Base-by-base conservation (phyloP, 2,888 invertebrate species). In the Cyclophora punctaria region DNA sequence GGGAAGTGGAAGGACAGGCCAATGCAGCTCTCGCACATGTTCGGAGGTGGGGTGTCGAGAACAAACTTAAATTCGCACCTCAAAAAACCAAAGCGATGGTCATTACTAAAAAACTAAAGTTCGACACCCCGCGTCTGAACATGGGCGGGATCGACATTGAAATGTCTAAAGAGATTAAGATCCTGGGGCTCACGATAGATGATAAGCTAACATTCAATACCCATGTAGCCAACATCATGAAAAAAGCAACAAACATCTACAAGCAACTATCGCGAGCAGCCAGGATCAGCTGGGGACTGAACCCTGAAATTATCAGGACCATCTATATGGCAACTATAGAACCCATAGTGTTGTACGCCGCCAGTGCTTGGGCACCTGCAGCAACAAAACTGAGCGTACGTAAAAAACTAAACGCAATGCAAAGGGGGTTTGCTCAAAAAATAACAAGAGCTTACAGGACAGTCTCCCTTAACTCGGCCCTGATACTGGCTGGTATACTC, bases 401-500 rank as follows among this genome's bases (percentile, higher is more conserved):
- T 4, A 42, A 50, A 7, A 41, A 53, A 5, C 48, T 55, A 0
- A 41, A 45, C 40, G 20, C 33, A 1, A 49, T 55, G 1, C 58
- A 60, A n/a, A 5, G 56, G 2, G 55, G 53, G 0, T 55, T 60
- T 20, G 55, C 47, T 0, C 55, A 55, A 6, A 60, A 56, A 34
- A 33, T 58, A 0, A n/a, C 7, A 0, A 52, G 48, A 41, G 41
- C 54, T 0, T 52, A 56, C 45, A 20, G 53, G 0, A 60, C 60
- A 0, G 53, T 52, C 3, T 61, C 60, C 2, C 51, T 59, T 3
- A 52, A 53, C 5, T 3, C 37, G 37, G 37, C 37, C 4, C 37
- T 37, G 37, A 37, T 37, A 5, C 37, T 37, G 37, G 37, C 37
- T 5, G 37, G 37, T 3, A 37, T 37, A 37, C 5, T 37, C 4